Conservation (phyloP, 2,113 vertebrate species). For the Psittacula cyanocephala region DNA sequence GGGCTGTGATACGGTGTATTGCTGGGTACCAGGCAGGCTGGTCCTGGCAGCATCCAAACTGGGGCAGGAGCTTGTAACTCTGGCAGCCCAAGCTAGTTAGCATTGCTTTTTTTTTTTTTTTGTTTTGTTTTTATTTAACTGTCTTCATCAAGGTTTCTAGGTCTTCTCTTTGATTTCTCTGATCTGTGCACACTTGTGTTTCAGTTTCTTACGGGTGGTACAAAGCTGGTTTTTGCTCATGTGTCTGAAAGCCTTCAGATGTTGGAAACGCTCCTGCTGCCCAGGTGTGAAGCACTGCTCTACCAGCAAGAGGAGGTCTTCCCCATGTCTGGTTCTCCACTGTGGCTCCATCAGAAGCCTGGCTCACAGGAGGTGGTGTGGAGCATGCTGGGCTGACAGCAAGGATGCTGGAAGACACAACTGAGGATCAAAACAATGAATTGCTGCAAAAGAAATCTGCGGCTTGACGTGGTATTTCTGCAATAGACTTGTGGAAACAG, state of each 20-base stretch:
- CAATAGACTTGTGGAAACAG: neutral
- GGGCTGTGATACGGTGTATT: neutral
- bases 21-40: neutral
- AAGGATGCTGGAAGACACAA: neutral
- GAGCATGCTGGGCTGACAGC: neutral
- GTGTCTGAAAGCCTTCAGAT: neutral
- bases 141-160: neutral
- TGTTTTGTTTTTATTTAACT: neutral
- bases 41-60: neutral
- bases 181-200: neutral
- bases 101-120: neutral
- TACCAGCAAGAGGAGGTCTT: neutral
- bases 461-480: neutral
- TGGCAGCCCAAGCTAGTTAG: neutral
- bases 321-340: neutral
- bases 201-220: neutral
- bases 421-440: neutral
- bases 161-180: neutral
- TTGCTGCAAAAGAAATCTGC: neutral
- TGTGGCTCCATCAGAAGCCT: neutral
- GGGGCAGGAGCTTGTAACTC: neutral
- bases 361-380: neutral
- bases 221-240: neutral
- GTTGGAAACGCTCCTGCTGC: neutral
- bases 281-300: neutral